Evolutionary conservation across 2,797 vertebrate genomes (phyloP), one percentile per base, ranked within the genome.

Genomic region (Antennarius maculatus): DNA sequence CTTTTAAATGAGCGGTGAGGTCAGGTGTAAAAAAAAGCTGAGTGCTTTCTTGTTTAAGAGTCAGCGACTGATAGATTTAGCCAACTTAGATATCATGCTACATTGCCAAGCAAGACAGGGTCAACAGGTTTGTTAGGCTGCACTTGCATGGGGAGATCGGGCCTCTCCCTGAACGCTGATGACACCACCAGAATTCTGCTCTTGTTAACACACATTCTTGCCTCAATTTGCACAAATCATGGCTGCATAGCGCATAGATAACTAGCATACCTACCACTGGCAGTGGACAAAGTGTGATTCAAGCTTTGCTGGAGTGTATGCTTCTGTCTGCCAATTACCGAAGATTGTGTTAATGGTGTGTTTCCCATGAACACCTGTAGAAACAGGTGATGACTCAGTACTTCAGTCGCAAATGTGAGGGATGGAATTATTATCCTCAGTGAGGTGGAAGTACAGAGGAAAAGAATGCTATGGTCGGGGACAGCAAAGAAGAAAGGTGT

Each of bases 81-180:
- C 74, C 77, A 69, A 37, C 69, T 63, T 67, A 65, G 66, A 61
- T 80, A 77, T 90, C 74, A 41, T 54, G 74, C 90, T 90, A 85
- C 85, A 81, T 86, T 73, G 72, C 62, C 5, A 62, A 68, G 70
- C 67, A 46, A 75, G 75, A 80, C 64, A 59, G 60, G 86, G 86
- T 90, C 88, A 87, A 87, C 78, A 81, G 84, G 89, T 89, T 85
- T 60, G 28, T 79, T 77, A 70, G 72, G 71, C 71, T 74, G 62
- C 51, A 28, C 63, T 61, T 12, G 12, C 61, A 71, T 18, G 46
- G 67, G 57, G 56, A 76, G 69, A 64, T 49, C 1, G 18, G 76
- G 80, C 72, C 84, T 89, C 79, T 79, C 71, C 15, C 49, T 57
- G 78, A 76, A 83, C 80, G 80, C 82, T 76, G 79, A 86, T 85